Evolutionary conservation across 1,140 invertebrate genomes (phyloP).

Genomic region (Spodoptera frugiperda): DNA sequence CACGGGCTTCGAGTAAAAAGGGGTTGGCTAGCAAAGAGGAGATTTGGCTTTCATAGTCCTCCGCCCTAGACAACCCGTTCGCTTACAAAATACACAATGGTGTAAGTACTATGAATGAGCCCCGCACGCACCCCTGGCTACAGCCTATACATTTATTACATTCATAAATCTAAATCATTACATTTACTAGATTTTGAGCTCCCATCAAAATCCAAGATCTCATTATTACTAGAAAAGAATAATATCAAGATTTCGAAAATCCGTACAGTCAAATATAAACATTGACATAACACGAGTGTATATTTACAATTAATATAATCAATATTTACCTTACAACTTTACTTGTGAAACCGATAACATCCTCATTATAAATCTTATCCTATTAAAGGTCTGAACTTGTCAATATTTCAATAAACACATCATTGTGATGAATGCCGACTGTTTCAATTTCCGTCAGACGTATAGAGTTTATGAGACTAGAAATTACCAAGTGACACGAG

Average conservation of each 20-base stretch:
- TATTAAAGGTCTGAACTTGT: slow-evolving; percentile 36
- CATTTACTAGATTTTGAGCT: slow-evolving; percentile 13
- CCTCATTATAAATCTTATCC: slow-evolving; percentile 30
- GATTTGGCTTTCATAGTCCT: slow-evolving; percentile 19
- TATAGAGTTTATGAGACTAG: slow-evolving; percentile 33
- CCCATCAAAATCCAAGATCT: slow-evolving; percentile 12
- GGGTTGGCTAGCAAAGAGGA: slow-evolving; percentile 13
- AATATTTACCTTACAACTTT: slow-evolving; percentile 14
- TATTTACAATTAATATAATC: slow-evolving; percentile 34
- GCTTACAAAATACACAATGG: background rate
- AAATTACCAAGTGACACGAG: slow-evolving; percentile 27
- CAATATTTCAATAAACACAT: slow-evolving; percentile 24
- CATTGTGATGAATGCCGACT: slow-evolving; percentile 28
- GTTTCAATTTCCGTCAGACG: background rate
- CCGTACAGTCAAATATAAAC: slow-evolving; percentile 10
- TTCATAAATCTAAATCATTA: slow-evolving; percentile 8
- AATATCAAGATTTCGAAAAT: slow-evolving; percentile 33
- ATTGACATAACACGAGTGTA: slow-evolving; percentile 29
- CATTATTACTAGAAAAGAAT: slow-evolving; percentile 24
- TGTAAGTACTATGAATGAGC: background rate
- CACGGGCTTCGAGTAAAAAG: background rate
- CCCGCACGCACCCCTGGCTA: slow-evolving; percentile 11
- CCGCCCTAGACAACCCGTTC: slow-evolving; percentile 12
- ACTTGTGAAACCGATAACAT: slow-evolving; percentile 30
- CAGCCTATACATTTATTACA: background rate